Conservation (phyloP, 2,113 vertebrate species). For the Dromaius novaehollandiae region DNA sequence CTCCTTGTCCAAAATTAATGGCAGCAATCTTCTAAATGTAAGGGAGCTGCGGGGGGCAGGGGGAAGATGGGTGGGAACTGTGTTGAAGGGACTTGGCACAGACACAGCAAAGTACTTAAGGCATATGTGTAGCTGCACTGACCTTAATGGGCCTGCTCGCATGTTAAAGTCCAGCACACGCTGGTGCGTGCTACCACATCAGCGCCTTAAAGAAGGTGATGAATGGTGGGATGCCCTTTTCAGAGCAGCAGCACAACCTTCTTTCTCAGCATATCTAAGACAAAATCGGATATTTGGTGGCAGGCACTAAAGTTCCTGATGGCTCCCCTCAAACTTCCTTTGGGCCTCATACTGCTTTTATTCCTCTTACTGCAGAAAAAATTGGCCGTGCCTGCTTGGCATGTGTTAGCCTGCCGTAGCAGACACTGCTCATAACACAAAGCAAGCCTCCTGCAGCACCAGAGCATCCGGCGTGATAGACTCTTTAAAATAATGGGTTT, state of each 20-base stretch:
- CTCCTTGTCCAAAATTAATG: background rate
- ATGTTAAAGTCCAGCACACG: background rate
- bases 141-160: background rate
- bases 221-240: background rate
- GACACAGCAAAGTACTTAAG: background rate
- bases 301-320: background rate
- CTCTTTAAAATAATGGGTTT: background rate
- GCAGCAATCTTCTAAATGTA: rapidly evolving
- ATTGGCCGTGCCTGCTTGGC: background rate
- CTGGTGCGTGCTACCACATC: background rate
- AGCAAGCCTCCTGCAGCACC: background rate
- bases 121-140: background rate
- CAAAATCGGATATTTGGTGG: background rate
- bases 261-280: background rate
- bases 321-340: background rate
- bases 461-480: background rate
- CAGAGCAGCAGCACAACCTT: background rate
- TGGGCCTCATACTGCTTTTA: background rate
- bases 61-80: background rate
- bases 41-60: background rate
- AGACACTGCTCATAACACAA: background rate
- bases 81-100: background rate
- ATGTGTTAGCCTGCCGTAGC: background rate
- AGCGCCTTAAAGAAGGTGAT: background rate
- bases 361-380: background rate